A percentile compares a stretch with the other conserved stretches of the same genome.
phyloP scores from a whole-genome alignment of 2,113 vertebrate species.

The Neotragus pygmaeus region DNA sequence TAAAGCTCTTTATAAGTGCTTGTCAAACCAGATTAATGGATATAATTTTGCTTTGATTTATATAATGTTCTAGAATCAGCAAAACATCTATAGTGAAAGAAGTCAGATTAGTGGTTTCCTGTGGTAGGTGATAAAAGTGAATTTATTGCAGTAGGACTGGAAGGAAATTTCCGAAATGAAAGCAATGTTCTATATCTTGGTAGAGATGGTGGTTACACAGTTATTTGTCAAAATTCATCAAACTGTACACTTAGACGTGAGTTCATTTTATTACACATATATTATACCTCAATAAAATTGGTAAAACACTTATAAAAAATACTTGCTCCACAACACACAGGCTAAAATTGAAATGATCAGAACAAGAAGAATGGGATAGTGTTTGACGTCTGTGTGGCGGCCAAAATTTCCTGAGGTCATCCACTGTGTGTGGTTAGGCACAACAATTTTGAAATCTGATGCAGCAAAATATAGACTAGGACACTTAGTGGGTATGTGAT shows the following conservation, averaged over 20 bases:
- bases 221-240: not conserved
- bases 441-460: not conserved
- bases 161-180: not conserved
- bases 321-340: not conserved
- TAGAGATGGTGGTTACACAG: not conserved
- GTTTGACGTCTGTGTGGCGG: fast-evolving
- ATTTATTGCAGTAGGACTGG: not conserved
- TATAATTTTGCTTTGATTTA: not conserved
- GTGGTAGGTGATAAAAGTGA: fast-evolving
- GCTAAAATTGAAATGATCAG: not conserved
- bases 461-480: not conserved
- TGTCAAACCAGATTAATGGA: not conserved
- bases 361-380: not conserved
- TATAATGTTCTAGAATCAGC: not conserved
- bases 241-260: not conserved
- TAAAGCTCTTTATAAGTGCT: not conserved
- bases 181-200: not conserved
- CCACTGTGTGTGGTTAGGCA: not conserved
- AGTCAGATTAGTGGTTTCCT: not conserved
- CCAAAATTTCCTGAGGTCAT: not conserved
- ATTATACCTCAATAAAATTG: not conserved
- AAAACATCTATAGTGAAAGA: not conserved
- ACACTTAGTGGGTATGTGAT: not conserved
- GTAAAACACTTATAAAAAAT: not conserved
- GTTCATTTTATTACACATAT: not conserved